Base-by-base conservation (phyloP, 2,888 invertebrate species). In the Brenthis ino region DNA sequence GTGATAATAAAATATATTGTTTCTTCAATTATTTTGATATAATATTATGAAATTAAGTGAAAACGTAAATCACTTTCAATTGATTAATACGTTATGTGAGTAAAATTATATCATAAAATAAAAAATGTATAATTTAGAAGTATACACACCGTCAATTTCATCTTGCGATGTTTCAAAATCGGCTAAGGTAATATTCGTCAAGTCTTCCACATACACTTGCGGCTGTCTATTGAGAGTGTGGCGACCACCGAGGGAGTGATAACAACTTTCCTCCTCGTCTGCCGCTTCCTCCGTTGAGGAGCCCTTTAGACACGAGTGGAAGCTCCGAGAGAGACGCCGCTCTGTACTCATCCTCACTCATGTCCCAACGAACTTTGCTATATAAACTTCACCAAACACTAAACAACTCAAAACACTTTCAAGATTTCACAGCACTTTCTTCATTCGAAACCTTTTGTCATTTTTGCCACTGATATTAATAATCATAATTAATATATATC, bases 241-340 rank as follows among this genome's bases (percentile, higher is more conserved):
- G 64, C 91, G 83, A 58, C 92, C 92, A 43, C 92, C 91, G 11
- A 93, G 83, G 55, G 91, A 92, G 80, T 93, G 92, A 80, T 93
- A 93, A 81, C 91, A 92, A 73, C 81, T 89, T 69, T 93, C 93
- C 71, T 92, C 93, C 11, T 91, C 91, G 77, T 93, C 93, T 37
- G 88, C 89, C 53, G 88, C 93, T 80, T 93, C 93, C 84, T 93
- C 93, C 75, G 93, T 93, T 71, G 93, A 92, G 71, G 93, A 93
- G 51, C 95, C 95, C 77, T 95, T 94, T 77, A 95, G 91, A 80
- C 95, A 95, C 72, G 95, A 95, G 88, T 95, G 95, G 84, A 95
- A 95, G 82, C 95, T 95, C 83, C 95, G 93, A 61, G 95, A 95
- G 74, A 95, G 92, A 71, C 95, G 93, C 74, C 94, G 88, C 81